These are phyloP conservation scores for Salvelinus namaycush DNA, from an alignment of 2,113 vertebrate species.

Conservation along the genomic window DNA sequence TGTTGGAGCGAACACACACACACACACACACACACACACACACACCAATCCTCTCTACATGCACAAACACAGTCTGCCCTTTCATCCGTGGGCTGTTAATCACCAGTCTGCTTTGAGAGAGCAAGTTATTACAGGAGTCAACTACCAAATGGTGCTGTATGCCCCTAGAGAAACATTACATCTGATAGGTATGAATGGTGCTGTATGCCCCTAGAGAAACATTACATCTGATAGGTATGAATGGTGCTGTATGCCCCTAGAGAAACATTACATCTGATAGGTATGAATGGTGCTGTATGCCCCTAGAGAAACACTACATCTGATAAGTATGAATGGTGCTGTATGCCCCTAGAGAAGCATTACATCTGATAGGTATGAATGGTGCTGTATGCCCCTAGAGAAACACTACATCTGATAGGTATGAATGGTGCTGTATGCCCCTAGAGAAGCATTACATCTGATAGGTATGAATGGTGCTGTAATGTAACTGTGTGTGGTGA, in stretches of 20 bases:
- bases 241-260: background rate
- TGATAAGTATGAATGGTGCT: background rate
- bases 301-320: constrained; percentile 14
- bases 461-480: background rate
- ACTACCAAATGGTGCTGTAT: background rate
- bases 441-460: constrained; percentile 15
- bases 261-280: constrained; percentile 15
- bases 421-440: background rate
- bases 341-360: background rate
- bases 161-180: constrained; percentile 14
- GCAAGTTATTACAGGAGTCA: too few relatives aligned
- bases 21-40: background rate
- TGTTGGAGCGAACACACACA: background rate
- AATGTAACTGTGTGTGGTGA: background rate
- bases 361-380: background rate
- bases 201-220: constrained; percentile 9
- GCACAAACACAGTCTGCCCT: constrained; percentile 29
- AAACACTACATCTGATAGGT: constrained; percentile 10
- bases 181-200: background rate
- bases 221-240: constrained; percentile 3
- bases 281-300: background rate
- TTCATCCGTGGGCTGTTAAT: background rate
- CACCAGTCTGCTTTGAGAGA: too few relatives aligned
- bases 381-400: constrained; percentile 2
- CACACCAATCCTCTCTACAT: background rate